Percentiles rank a stretch among this genome's conserved stretches.
Evolutionary conservation across 2,113 vertebrate genomes (phyloP).

Genomic region (Speoplatyrhinus poulsoni): DNA sequence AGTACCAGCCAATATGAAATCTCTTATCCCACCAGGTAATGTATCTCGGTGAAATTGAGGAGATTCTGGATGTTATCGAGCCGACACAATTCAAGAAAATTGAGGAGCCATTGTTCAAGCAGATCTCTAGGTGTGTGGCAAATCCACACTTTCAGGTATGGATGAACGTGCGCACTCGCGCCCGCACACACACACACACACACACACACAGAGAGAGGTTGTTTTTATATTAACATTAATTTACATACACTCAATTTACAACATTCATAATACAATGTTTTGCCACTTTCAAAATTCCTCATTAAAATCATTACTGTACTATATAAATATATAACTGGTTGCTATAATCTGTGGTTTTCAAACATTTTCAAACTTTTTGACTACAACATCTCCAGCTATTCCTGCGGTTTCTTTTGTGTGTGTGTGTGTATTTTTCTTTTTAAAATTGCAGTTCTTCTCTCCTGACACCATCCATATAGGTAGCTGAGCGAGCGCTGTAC

Average conservation of each 20-base stretch:
- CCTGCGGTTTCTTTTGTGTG: neutral
- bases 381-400: neutral
- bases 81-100: conserved; percentile 98
- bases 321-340: too few relatives aligned
- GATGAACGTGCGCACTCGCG: neutral
- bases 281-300: too few relatives aligned
- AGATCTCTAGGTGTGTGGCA: conserved; percentile 94
- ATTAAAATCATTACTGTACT: too few relatives aligned
- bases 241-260: neutral
- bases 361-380: too few relatives aligned
- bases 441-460: neutral
- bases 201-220: neutral
- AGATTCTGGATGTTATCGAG: conserved; percentile 98
- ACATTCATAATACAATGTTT: neutral
- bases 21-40: conserved; percentile 83
- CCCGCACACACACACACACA: neutral
- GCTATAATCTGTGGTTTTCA: too few relatives aligned
- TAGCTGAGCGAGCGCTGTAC: conserved; percentile 95
- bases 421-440: neutral
- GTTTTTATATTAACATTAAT: neutral
- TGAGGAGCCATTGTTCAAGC: conserved; percentile 96
- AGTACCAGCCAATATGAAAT: neutral
- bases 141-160: conserved; percentile 97
- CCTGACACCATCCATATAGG: conserved; percentile 69
- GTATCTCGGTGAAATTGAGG: conserved; percentile 98